Base-by-base conservation (phyloP, 2,797 vertebrate genomes). In the Trematocara caparti region DNA sequence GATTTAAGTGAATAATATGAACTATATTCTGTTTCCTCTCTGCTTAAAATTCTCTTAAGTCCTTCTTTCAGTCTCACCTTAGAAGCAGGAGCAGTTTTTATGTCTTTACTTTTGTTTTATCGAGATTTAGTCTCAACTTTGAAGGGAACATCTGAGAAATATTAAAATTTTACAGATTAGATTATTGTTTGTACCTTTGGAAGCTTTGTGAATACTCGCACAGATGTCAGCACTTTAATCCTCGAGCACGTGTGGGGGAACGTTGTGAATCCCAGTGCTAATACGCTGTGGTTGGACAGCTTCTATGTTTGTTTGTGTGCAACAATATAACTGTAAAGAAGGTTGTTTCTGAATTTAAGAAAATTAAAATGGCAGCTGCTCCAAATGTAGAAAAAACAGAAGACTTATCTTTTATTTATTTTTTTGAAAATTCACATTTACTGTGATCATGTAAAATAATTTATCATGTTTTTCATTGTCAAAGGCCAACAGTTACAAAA, bases 401-500 rank as follows among this genome's bases (percentile, higher is more conserved):
- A 38, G 72, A 15, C 47, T 71, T 27, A 8, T 40, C n/a, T 71
- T 77, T 64, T 69, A 1, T 9, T 24, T 45, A n/a, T 5, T 27
- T 8, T 11, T 12, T 24, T 80, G 15, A 79, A 57, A 85, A 66
- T 53, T 73, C 32, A 69, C 49, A 48, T 89, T 92, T 89, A 81
- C 55, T 89, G 71, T 71, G 24, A 87, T 82, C 74, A 64, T 27
- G 72, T 30, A 75, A 75, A 47, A 12, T n/a, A 12, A 84, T 81
- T 84, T 50, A 6, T 32, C 53, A 32, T 3, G 49, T 83, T 75
- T 49, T 69, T 84, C 45, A 40, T 47, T 82, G 30, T 72, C 64
- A 82, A 92, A 92, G 88, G 91, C 90, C 89, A 88, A 86, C 38
- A 80, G 19, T 83, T 59, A 88, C n/a, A 89, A 78, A 83, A 82